Evolutionary conservation across 2,113 vertebrate genomes (phyloP), one percentile per base, ranked within the genome.

Genomic region (Pangasianodon gigas): DNA sequence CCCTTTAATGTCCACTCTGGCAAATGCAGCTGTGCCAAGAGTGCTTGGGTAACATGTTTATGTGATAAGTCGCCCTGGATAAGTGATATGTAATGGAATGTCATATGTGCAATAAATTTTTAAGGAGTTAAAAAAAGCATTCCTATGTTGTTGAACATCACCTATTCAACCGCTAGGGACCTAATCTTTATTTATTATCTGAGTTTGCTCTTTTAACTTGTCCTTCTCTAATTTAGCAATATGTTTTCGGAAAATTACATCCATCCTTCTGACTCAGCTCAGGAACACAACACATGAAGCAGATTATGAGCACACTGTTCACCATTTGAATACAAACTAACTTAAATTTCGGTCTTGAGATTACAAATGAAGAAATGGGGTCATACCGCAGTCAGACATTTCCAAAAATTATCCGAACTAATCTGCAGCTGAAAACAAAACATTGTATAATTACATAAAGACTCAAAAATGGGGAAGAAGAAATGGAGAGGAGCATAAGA

Each of bases 401-500:
- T n/a, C 37, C 48, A 75, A 21, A 13, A 80, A 62, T 48, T 51
- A 29, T 41, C 52, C 11, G 32, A 79, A 46, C 46, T 14, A 32
- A 44, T 48, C 58, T 32, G 44, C 77, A 82, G 19, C 60, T 56
- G n/a, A 82, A 69, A n/a, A 46, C 1, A 26, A 41, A 29, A 77
- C 18, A 48, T 10, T 51, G 37, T 26, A 29, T 54, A 75, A 54
- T 81, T 29, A 16, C 46, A 16, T 75, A 54, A 71, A 44, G 48
- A 44, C 48, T 71, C 1, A 16, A 41, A 77, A 80, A 90, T 0
- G 10, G 52, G 46, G 88, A 44, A 6, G 52, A 77, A 86, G 58
- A 81, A 84, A 83, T 69, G 48, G 62, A 88, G n/a, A 32, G 44
- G 71, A 44, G 65, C 90, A 77, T 88, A 14, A 86, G 52, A 52